Base-by-base conservation (phyloP, 2,797 vertebrate species). In the Eleutherodactylus coqui region DNA sequence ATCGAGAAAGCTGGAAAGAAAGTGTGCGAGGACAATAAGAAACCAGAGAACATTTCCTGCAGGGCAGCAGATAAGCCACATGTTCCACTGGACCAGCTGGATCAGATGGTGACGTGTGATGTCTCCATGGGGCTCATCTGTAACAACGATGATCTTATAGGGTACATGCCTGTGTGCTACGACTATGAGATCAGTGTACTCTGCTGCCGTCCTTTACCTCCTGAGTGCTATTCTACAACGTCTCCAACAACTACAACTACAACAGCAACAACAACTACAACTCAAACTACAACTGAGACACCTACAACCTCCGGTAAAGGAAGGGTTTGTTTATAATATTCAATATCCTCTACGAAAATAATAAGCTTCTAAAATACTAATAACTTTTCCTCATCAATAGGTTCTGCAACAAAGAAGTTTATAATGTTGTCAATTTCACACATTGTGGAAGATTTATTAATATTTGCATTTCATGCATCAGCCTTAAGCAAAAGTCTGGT, bases 151-250 rank as follows among this genome's bases (percentile, higher is more conserved):
- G 88, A 92, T 29, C 92, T 92, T 36, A 0, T 0, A 0, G 1
- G 60, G 0, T 87, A 45, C 0, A 69, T 29, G 0, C 27, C 43
- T 0, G 8, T 87, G 3, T 93, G 92, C 79, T 82, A 88, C 58
- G 88, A 93, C 49, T 93, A 93, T 0, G 51, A 92, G 88, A 90
- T 92, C 69, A 89, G 47, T 1, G 60, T 92, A 3, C 89, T 85
- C 67, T 92, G 92, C 49, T 87, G 86, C 34, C 0, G 29, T 7
- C 47, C 75, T 34, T 21, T 76, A 53, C 75, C 75, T 10, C 7
- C 47, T 34, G 4, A 64, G 8, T 72, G 38, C 79, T 0, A 0
- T 16, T 36, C 27, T 17, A 36, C 45, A 62, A n/a, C 43, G 1
- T 0, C 13, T 16, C 3, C 67, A 0, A 2, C 38, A 3, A 43